Evolutionary conservation across 2,888 invertebrate species (phyloP).

Genomic region (Leucania comma): DNA sequence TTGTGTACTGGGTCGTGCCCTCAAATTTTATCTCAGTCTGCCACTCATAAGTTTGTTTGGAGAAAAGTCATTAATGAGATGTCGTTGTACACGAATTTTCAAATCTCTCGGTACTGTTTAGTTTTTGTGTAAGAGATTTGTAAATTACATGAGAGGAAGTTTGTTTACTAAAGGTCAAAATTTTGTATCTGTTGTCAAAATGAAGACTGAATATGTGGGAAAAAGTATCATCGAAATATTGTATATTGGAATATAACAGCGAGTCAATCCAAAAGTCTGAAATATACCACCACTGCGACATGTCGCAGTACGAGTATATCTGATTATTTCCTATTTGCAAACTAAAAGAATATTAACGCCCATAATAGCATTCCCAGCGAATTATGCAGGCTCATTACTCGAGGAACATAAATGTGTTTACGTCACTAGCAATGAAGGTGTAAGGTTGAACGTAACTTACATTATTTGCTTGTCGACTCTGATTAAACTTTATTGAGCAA

Average conservation of each 20-base stretch:
- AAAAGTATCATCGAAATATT: neutral
- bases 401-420: constrained; percentile 50
- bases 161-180: too few species aligned
- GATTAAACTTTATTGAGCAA: constrained; percentile 84
- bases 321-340: neutral
- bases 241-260: neutral
- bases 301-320: too few species aligned
- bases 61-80: too few species aligned
- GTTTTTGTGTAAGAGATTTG: too few species aligned
- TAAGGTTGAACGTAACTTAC: constrained; percentile 69
- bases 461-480: constrained; percentile 76
- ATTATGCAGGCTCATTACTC: constrained; percentile 53
- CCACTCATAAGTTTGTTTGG: too few species aligned
- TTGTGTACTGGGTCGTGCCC: too few species aligned
- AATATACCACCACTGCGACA: neutral
- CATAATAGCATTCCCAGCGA: constrained; percentile 40
- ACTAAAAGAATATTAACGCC: constrained; percentile 29
- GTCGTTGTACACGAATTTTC: too few species aligned
- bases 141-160: too few species aligned
- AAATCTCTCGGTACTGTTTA: too few species aligned
- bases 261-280: neutral
- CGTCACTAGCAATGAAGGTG: constrained; percentile 56
- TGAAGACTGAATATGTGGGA: neutral
- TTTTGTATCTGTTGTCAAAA: neutral
- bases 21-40: too few species aligned